These are phyloP conservation scores for Rhabdornis inornatus DNA, from an alignment of 2,113 vertebrate species.

Conservation along the genomic window DNA sequence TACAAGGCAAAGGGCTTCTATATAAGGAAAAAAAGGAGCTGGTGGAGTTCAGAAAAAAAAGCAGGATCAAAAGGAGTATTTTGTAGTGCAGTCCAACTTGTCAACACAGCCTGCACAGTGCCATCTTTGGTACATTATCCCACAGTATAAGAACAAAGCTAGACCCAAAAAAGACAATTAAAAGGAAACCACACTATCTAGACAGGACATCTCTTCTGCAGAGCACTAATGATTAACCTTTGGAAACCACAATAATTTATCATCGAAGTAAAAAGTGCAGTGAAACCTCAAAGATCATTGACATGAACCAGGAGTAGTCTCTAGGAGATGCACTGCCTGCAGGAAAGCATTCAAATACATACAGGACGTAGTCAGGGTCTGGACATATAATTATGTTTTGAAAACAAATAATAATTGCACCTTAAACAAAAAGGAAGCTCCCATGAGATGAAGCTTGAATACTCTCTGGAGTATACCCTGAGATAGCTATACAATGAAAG, in stretches of 20 bases:
- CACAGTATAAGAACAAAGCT: not conserved
- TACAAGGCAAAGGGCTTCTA: slow-evolving; percentile 7
- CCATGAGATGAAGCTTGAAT: not conserved
- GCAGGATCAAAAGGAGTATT: not conserved
- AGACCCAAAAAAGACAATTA: slow-evolving; percentile 4
- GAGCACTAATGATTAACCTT: not conserved
- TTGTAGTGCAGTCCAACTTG: not conserved
- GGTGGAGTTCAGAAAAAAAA: not conserved
- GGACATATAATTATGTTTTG: not conserved
- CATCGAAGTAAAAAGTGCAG: not conserved
- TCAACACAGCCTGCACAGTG: not conserved
- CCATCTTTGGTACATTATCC: not conserved
- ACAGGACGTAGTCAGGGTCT: not conserved
- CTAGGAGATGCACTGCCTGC: not conserved
- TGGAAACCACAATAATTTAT: not conserved
- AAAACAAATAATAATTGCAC: not conserved
- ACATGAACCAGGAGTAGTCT: not conserved
- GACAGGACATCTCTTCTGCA: not conserved
- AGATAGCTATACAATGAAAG: not conserved
- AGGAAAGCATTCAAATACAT: not conserved
- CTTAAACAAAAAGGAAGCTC: not conserved
- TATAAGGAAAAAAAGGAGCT: not conserved
- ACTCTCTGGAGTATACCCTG: not conserved
- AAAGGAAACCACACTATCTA: slow-evolving; percentile 9
- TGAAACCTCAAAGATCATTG: not conserved